A percentile compares a stretch with the other conserved stretches of the same genome.
Evolutionary conservation across 2,888 invertebrate species (phyloP).

Genomic region (Drosophila siamana): DNA sequence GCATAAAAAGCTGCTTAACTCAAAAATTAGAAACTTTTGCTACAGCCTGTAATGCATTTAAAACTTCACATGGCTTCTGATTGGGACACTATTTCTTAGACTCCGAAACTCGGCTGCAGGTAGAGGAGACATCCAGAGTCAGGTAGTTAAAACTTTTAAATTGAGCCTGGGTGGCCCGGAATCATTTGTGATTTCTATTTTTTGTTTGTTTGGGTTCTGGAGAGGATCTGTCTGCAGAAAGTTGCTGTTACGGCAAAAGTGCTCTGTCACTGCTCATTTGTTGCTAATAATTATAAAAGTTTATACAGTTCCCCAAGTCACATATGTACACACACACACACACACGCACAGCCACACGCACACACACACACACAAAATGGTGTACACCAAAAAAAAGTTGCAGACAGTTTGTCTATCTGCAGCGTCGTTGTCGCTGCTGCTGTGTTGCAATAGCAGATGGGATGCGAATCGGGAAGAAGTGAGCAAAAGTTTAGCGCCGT

Average conservation of each 20-base stretch:
- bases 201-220: conserved; percentile 21
- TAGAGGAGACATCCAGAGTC: conserved; percentile 35
- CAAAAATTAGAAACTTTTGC: conserved; percentile 41
- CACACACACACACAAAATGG: conserved; percentile 3
- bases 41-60: conserved; percentile 16
- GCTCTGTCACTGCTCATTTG: conserved; percentile 80
- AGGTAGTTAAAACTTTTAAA: conserved; percentile 81
- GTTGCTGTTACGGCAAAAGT: conserved; percentile 64
- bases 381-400: conserved; percentile 46
- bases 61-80: conserved; percentile 50
- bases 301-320: conserved; percentile 67
- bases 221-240: conserved; percentile 50
- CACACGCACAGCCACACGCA: background rate
- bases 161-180: conserved; percentile 63
- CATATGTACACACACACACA: conserved; percentile 32
- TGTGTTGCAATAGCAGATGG: background rate
- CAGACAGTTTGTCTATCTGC: conserved; percentile 45
- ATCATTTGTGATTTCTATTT: conserved; percentile 62
- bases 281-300: conserved; percentile 82
- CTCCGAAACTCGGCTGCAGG: background rate
- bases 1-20: conserved; percentile 16
- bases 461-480: too few relatives aligned
- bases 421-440: conserved; percentile 8
- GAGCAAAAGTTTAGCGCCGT: conserved; percentile 56
- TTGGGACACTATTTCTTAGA: conserved; percentile 58